These are phyloP conservation scores for Andrena minutula DNA, from an alignment of 2,888 invertebrate genomes.

Conservation along the genomic window DNA sequence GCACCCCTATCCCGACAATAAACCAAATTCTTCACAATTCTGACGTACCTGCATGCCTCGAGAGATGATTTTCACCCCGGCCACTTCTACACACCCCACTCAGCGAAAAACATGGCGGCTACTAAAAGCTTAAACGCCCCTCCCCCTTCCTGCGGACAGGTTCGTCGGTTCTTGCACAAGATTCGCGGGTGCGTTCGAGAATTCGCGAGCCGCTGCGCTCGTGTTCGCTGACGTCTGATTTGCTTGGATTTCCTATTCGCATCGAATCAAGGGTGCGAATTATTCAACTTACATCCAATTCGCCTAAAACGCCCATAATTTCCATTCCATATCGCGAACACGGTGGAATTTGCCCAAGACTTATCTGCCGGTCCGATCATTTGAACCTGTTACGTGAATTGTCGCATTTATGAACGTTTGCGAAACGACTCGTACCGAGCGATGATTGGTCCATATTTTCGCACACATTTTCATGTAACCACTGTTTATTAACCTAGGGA, in stretches of 20 bases:
- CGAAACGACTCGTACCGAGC: background rate
- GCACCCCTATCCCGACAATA: constrained; percentile 1
- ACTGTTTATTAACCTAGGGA: background rate
- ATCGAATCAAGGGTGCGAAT: too few relatives aligned
- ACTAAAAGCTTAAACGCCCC: constrained; percentile 76
- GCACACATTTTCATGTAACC: background rate
- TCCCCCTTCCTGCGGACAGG: constrained; percentile 44
- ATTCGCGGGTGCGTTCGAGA: constrained; percentile 30
- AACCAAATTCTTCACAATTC: constrained; percentile 44
- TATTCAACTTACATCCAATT: too few relatives aligned
- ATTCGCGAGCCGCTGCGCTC: background rate
- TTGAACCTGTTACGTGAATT: background rate
- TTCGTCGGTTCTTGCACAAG: constrained; percentile 48
- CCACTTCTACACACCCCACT: constrained; percentile 88
- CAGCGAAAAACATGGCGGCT: constrained; percentile 92
- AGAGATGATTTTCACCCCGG: constrained; percentile 85
- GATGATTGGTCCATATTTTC: background rate
- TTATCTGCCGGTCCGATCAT: too few relatives aligned
- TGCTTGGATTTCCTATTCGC: too few relatives aligned
- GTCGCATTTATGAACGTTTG: background rate
- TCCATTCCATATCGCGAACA: too few relatives aligned
- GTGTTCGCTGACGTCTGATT: too few relatives aligned
- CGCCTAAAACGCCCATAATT: too few relatives aligned
- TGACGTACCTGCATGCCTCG: constrained; percentile 84
- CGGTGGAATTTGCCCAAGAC: too few relatives aligned